Percentiles rank a stretch among this genome's conserved stretches.
These are phyloP conservation scores for Athripsodes cinereus DNA, from an alignment of 2,888 invertebrate genomes.

Conservation along the genomic window DNA sequence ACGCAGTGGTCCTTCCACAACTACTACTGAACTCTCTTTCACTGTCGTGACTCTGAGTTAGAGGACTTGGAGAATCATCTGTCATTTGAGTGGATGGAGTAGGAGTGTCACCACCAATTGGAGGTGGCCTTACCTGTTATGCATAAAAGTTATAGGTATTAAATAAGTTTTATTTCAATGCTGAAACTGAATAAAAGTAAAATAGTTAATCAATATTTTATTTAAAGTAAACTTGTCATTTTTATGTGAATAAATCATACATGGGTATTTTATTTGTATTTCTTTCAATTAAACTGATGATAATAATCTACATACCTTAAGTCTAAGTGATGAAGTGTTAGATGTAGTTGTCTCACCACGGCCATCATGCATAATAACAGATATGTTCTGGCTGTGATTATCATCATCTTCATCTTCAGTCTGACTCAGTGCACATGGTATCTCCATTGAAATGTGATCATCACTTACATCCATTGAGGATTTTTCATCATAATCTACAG, in stretches of 20 bases:
- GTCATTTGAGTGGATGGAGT: slow-evolving; percentile 46
- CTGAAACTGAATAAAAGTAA: too few species aligned
- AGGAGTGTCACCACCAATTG: slow-evolving; percentile 42
- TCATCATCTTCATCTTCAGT: slow-evolving; percentile 37
- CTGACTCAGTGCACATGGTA: slow-evolving; percentile 37
- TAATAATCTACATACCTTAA: slow-evolving; percentile 19
- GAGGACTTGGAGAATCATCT: slow-evolving; percentile 46
- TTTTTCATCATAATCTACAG: slow-evolving; percentile 46
- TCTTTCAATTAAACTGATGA: too few species aligned
- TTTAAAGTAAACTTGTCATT: background rate
- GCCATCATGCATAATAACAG: slow-evolving; percentile 39
- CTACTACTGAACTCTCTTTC: slow-evolving; percentile 44
- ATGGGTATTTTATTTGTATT: too few species aligned
- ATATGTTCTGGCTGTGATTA: slow-evolving; percentile 35
- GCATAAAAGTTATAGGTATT: background rate
- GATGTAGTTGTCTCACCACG: slow-evolving; percentile 10
- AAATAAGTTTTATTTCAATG: too few species aligned
- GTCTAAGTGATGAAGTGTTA: slow-evolving; percentile 13
- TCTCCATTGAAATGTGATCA: slow-evolving; percentile 43
- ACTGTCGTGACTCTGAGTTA: slow-evolving; percentile 46
- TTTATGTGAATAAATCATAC: too few species aligned
- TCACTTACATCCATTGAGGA: slow-evolving; percentile 38
- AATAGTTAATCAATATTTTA: too few species aligned
- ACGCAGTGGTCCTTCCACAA: slow-evolving; percentile 25
- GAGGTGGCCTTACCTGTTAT: slow-evolving; percentile 49